Base-by-base conservation (phyloP, 2,888 invertebrate genomes). In the Gibbula magus region DNA sequence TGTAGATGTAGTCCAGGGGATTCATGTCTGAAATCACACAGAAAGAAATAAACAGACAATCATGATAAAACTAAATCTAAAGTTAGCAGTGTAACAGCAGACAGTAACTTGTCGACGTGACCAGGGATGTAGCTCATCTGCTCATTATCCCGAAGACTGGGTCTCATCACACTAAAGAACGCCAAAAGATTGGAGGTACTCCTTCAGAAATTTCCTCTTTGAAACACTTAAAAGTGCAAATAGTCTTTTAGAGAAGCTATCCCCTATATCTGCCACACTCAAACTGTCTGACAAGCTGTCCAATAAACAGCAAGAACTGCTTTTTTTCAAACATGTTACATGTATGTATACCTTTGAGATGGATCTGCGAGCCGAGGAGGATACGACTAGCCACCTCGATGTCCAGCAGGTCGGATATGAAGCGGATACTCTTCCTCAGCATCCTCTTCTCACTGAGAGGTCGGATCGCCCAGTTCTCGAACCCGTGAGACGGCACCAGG, bases 1-100 rank as follows among this genome's bases (percentile, higher is more conserved):
- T 89, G 84, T 94, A 94, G 35, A 94, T 90, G 88, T 94, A 94
- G 84, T 94, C 94, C 78, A 92, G 85, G 0, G 94, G 93, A 88
- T 94, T 93, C 39, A 91, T 89, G 79, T 92, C 93, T 91, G 88
- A 2, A 84, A 83, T 54, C 78, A 84, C 74, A 80, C n/a, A 54
- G 53, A 56, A 39, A 73, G 32, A 45, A 13, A 76, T 5, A n/a
- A 70, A 32, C 16, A 22, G 2, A 5, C 5, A 56, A 1, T 8
- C 56, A 45, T 45, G 10, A 45, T 8, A 45, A 10, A 1, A 5
- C 45, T 10, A 13, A 45, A 8, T 45, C 10, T 1, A 4, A 8
- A 13, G 13, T 45, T 45, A 45, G n/a, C n/a, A n/a, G n/a, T n/a
- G n/a, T n/a, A n/a, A n/a, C n/a, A n/a, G n/a, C n/a, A n/a, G n/a